Conservation (phyloP, 2,113 vertebrate species). For the Salvator merianae region DNA sequence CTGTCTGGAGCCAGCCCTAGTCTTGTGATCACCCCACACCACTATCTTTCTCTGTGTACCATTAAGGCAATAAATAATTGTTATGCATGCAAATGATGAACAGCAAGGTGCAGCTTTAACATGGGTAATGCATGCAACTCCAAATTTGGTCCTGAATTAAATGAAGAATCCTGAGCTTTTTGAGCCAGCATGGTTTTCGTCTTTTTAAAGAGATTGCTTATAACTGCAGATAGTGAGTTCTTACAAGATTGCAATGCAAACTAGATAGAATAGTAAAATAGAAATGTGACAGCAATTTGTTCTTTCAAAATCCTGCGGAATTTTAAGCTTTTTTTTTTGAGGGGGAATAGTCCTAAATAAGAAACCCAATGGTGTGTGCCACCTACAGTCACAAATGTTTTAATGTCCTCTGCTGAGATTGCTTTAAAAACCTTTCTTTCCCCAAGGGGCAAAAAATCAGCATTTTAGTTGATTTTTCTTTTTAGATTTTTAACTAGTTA, state of each 20-base stretch:
- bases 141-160: background rate
- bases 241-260: too few species aligned
- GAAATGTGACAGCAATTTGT: background rate
- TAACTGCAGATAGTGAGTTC: background rate
- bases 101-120: background rate
- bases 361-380: too few species aligned
- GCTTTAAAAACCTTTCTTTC: background rate
- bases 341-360: background rate
- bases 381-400: too few species aligned
- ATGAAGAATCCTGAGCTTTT: background rate
- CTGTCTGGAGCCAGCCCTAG: too few species aligned
- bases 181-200: background rate
- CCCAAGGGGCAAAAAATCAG: background rate
- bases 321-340: background rate
- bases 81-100: background rate
- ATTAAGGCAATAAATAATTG: background rate
- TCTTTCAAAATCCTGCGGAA: background rate
- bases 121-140: background rate
- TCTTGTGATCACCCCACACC: background rate
- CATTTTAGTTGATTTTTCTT: background rate
- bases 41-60: background rate
- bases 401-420: background rate
- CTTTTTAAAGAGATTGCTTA: slow-evolving; percentile 1
- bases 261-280: background rate
- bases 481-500: background rate